These are phyloP conservation scores for Drosophila sordidula DNA, from an alignment of 2,888 invertebrate genomes.

Conservation along the genomic window DNA sequence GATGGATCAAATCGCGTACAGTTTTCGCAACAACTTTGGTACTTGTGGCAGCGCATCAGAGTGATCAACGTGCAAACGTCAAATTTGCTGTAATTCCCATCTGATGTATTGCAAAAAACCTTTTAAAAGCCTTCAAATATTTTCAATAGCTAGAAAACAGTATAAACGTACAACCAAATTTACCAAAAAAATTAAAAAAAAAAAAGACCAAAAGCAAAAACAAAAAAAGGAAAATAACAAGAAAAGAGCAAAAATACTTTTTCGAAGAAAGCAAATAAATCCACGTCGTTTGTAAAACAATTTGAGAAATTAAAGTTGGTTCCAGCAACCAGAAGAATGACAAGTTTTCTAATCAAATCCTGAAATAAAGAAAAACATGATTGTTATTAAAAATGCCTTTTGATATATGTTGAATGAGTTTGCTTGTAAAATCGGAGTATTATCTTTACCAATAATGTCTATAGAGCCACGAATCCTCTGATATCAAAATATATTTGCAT, in stretches of 20 bases:
- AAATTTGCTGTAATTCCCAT: slow-evolving; percentile 23
- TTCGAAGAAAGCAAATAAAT: slow-evolving; percentile 39
- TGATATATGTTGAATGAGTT: neutral
- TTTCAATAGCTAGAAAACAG: slow-evolving; percentile 12
- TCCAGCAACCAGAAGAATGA: slow-evolving; percentile 12
- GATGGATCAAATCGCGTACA: slow-evolving; percentile 32
- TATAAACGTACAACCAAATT: slow-evolving; percentile 18
- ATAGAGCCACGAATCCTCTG: too few species aligned
- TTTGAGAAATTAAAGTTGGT: slow-evolving; percentile 8
- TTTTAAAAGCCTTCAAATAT: slow-evolving; percentile 24
- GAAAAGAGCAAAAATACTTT: slow-evolving; percentile 14
- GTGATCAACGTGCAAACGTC: slow-evolving; percentile 8
- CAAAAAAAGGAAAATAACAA: neutral
- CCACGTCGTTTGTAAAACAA: slow-evolving; percentile 47
- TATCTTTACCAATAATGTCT: too few species aligned
- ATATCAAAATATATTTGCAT: too few species aligned
- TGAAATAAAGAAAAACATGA: slow-evolving; percentile 19
- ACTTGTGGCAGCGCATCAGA: slow-evolving; percentile 20
- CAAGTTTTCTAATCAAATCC: slow-evolving; percentile 18
- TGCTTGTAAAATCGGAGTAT: too few species aligned
- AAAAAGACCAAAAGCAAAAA: neutral
- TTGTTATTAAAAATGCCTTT: slow-evolving; percentile 5
- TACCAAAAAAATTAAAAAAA: slow-evolving; percentile 7
- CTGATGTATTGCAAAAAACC: slow-evolving; percentile 24
- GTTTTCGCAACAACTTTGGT: slow-evolving; percentile 21